Percentiles rank a stretch among this genome's conserved stretches.
Evolutionary conservation across 2,113 vertebrate genomes (phyloP).

Genomic region (Aptenodytes patagonicus): DNA sequence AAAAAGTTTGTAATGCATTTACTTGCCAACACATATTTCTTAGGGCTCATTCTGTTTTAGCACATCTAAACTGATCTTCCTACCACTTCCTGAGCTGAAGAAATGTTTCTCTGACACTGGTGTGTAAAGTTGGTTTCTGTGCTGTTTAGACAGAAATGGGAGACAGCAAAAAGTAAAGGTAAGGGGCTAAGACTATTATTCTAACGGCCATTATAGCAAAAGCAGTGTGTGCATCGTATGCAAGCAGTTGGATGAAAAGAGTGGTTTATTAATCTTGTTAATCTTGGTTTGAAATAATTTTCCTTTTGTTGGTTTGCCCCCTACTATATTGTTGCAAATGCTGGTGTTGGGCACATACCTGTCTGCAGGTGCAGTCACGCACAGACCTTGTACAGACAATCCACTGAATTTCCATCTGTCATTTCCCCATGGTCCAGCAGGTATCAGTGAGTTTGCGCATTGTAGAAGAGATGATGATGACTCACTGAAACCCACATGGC

Average conservation of each 20-base stretch:
- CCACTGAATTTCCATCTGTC: neutral
- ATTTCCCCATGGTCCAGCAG: neutral
- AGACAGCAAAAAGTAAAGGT: neutral
- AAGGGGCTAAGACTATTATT: neutral
- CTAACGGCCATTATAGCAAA: neutral
- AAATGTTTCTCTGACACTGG: neutral
- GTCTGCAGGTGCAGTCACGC: neutral
- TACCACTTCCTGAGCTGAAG: neutral
- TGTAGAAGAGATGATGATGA: neutral
- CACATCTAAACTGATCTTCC: neutral
- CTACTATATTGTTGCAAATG: neutral
- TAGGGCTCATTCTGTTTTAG: neutral
- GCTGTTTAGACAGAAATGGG: neutral
- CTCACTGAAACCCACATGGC: neutral
- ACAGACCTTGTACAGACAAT: neutral
- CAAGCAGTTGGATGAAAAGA: neutral
- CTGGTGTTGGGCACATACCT: accelerated
- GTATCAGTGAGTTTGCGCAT: neutral
- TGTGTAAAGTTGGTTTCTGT: neutral
- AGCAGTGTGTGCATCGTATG: accelerated
- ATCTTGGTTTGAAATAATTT: neutral
- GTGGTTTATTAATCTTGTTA: neutral
- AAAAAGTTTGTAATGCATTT: neutral
- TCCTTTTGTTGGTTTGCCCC: neutral
- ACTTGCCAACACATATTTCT: neutral